A percentile compares a stretch with the other conserved stretches of the same genome.
Evolutionary conservation across 2,888 invertebrate genomes (phyloP).

Genomic region (Oxystoma pomonae): DNA sequence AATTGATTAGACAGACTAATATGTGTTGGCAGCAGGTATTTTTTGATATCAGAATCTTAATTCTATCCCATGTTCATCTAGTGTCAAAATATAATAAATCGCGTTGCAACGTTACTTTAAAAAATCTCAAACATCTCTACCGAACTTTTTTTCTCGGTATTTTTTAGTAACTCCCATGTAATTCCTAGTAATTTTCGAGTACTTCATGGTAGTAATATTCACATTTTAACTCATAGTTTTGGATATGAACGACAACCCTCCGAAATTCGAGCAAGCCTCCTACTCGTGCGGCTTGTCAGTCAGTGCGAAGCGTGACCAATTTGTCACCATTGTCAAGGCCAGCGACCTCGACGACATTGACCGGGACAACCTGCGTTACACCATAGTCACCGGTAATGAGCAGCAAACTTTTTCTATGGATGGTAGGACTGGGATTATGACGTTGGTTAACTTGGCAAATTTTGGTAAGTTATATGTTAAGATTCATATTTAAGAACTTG

Average conservation of each 20-base stretch:
- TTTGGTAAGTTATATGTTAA: constrained; percentile 56
- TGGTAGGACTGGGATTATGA: constrained; percentile 58
- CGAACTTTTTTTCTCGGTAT: no score
- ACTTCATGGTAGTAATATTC: no score
- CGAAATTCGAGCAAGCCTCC: constrained; percentile 76
- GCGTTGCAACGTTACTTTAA: no score
- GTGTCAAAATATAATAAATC: no score
- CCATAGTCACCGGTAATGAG: constrained; percentile 79
- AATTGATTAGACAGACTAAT: no score
- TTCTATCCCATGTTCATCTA: no score
- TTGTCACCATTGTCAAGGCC: constrained; percentile 83
- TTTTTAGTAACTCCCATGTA: no score
- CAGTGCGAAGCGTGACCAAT: constrained; percentile 80
- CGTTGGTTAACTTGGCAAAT: constrained; percentile 70
- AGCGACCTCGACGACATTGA: constrained; percentile 84
- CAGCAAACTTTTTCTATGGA: constrained; percentile 69
- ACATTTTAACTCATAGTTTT: constrained; percentile 62
- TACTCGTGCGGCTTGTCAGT: constrained; percentile 76
- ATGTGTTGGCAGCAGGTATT: no score
- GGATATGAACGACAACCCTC: constrained; percentile 90
- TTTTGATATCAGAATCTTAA: no score
- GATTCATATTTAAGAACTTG: no score
- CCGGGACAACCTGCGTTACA: constrained; percentile 68
- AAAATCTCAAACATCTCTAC: no score
- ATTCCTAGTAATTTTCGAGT: no score